Evolutionary conservation across 2,113 vertebrate genomes (phyloP).

Genomic region (Tenebrosternarchus preto): DNA sequence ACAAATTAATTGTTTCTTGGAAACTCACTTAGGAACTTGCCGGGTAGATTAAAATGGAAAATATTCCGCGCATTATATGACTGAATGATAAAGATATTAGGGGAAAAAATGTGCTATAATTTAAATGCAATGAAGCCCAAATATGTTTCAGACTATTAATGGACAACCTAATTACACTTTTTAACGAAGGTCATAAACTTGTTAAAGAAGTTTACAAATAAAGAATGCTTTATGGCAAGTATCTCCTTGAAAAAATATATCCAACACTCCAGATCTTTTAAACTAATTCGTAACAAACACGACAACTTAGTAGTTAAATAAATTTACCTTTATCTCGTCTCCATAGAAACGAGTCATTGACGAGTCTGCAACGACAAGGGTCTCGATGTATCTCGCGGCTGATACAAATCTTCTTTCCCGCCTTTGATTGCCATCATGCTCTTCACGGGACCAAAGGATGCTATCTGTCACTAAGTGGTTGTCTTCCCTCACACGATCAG

Average conservation of each 20-base stretch:
- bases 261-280: background rate
- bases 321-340: constrained; percentile 77
- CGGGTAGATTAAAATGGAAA: background rate
- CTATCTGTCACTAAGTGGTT: background rate
- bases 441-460: background rate
- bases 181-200: too few relatives aligned
- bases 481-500: constrained; percentile 38
- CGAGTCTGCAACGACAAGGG: constrained; percentile 80
- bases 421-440: constrained; percentile 2
- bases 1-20: constrained; percentile 20
- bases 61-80: background rate
- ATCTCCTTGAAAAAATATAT: background rate
- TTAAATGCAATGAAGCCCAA: too few relatives aligned
- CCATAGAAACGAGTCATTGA: constrained; percentile 83
- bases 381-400: constrained; percentile 80
- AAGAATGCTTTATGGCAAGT: background rate
- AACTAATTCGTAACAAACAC: background rate
- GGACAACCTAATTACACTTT: too few relatives aligned
- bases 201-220: background rate
- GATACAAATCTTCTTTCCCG: constrained; percentile 77
- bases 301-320: background rate
- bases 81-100: background rate
- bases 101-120: background rate
- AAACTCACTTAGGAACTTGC: background rate
- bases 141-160: too few relatives aligned